A percentile compares a stretch with the other conserved stretches of the same genome.
Conservation (phyloP, 2,113 vertebrate genomes). For the Catharus fuscescens region DNA sequence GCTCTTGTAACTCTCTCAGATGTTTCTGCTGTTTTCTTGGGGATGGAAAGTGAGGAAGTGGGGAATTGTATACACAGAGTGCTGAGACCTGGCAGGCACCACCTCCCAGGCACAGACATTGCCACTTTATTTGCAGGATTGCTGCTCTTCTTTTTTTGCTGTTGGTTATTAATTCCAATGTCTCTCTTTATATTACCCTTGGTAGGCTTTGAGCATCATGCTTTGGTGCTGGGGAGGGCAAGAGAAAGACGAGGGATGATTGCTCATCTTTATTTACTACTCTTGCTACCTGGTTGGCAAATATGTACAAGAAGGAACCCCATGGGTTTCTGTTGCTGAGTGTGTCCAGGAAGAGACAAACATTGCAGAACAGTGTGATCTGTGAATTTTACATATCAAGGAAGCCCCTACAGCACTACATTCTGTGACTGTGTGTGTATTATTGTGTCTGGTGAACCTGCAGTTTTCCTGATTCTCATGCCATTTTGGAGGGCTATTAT, state of each 20-base stretch:
- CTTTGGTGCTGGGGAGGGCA: not conserved
- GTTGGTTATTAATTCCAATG: not conserved
- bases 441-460: not conserved
- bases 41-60: not conserved
- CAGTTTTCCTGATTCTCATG: not conserved
- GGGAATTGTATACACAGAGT: not conserved
- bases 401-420: accelerated
- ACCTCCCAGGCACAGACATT: not conserved
- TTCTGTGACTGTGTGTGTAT: not conserved
- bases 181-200: not conserved
- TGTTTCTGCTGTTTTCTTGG: not conserved
- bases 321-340: not conserved
- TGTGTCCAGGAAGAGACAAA: not conserved
- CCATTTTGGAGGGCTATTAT: not conserved
- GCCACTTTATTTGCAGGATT: not conserved
- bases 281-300: not conserved
- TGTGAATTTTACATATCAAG: accelerated
- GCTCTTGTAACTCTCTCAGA: not conserved
- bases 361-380: not conserved
- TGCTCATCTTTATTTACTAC: not conserved
- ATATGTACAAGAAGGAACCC: not conserved
- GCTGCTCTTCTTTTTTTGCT: not conserved
- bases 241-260: not conserved
- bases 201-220: not conserved
- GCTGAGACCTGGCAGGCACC: not conserved